Percentiles rank a stretch among this genome's conserved stretches.
phyloP scores from a whole-genome alignment of 2,113 vertebrate genomes.

The Semnopithecus entellus region DNA sequence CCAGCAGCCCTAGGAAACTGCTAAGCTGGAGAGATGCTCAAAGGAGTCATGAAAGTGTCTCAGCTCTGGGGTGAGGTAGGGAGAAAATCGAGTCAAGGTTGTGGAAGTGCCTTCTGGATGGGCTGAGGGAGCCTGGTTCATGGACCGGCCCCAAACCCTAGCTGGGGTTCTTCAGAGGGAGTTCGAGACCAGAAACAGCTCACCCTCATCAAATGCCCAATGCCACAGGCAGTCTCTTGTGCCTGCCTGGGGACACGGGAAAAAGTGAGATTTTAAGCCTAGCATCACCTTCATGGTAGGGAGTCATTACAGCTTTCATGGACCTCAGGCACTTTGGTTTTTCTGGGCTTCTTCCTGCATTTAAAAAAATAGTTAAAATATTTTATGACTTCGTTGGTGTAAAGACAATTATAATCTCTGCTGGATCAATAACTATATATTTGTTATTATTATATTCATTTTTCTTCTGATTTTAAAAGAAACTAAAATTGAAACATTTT shows the following conservation, averaged over 20 bases:
- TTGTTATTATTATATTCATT: background rate
- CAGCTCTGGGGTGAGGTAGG: fast-evolving
- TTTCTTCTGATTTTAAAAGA: slow-evolving; percentile 34
- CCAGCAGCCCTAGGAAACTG: background rate
- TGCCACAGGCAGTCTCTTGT: background rate
- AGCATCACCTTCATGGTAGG: fast-evolving
- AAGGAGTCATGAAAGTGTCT: background rate
- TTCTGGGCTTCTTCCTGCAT: background rate
- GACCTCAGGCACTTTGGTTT: background rate
- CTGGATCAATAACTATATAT: background rate
- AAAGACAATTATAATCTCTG: background rate
- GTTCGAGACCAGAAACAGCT: background rate
- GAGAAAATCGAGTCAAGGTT: fast-evolving
- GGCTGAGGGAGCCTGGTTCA: background rate
- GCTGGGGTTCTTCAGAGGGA: background rate
- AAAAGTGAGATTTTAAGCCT: background rate
- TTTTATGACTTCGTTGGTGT: background rate
- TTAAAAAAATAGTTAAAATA: background rate
- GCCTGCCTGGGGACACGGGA: background rate
- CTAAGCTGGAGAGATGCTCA: background rate
- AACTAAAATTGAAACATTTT: background rate
- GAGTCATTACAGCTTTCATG: background rate
- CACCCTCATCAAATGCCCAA: background rate
- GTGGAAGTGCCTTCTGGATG: fast-evolving
- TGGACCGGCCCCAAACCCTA: background rate